These are phyloP conservation scores for Cyphomyrus discorhynchus DNA, from an alignment of 2,113 vertebrate species.

Conservation along the genomic window DNA sequence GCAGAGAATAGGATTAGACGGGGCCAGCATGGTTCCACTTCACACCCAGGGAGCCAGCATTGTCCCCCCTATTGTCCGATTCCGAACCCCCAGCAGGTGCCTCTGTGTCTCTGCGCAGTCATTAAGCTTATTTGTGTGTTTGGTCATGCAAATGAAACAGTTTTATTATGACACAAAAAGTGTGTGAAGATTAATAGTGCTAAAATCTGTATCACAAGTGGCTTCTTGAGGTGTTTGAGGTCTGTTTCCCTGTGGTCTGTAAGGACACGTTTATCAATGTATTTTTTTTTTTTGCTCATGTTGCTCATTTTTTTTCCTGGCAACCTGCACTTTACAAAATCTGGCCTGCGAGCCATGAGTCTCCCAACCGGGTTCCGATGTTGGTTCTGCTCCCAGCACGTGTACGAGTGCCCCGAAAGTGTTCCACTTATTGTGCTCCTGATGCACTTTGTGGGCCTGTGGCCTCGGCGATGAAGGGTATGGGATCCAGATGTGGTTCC, in stretches of 20 bases:
- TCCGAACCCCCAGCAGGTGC: background rate
- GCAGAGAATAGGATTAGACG: background rate
- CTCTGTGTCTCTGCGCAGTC: background rate
- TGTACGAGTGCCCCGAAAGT: background rate
- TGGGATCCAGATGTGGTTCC: conserved; percentile 31
- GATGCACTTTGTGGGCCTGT: background rate
- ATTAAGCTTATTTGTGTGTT: background rate
- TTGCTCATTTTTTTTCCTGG: background rate
- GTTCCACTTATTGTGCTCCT: background rate
- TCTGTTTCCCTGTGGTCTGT: background rate
- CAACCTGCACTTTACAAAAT: background rate
- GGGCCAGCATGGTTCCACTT: background rate
- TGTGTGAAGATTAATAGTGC: background rate
- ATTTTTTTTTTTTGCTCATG: no score
- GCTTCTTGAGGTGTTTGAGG: background rate
- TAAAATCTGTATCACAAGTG: no score
- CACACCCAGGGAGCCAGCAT: background rate
- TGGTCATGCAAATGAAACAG: background rate
- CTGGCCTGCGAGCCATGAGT: background rate
- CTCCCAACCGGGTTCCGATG: background rate
- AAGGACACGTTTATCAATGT: background rate
- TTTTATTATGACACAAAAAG: background rate
- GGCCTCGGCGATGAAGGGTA: background rate
- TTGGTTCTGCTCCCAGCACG: background rate
- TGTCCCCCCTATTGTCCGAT: background rate